Conservation (phyloP, 2,113 vertebrate genomes). For the Trichomycterus rosablanca region DNA sequence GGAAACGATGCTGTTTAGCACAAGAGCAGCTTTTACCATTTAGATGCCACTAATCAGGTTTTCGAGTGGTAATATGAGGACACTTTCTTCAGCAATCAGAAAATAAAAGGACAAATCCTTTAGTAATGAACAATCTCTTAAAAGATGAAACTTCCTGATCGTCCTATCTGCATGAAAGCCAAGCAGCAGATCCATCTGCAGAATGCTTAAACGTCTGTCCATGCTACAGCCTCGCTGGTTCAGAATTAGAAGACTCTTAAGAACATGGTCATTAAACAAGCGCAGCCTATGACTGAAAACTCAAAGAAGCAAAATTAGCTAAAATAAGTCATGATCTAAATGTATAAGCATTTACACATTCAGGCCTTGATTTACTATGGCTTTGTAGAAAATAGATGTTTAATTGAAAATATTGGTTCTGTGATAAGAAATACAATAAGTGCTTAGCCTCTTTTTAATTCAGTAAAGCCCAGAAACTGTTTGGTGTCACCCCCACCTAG, state of each 20-base stretch:
- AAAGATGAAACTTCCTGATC: no score
- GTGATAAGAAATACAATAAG: no score
- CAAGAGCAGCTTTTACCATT: conserved; percentile 5
- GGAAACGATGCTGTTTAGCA: conserved; percentile 18
- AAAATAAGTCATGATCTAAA: no score
- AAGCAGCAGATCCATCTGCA: conserved; percentile 14
- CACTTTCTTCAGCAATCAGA: not conserved
- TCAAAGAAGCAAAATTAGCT: not conserved
- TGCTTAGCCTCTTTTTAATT: no score
- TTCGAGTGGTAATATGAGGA: no score
- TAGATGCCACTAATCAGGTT: not conserved
- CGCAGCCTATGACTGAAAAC: conserved; percentile 25
- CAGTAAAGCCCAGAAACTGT: no score
- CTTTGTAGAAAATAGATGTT: no score
- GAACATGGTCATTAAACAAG: conserved; percentile 21
- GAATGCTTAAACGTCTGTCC: not conserved
- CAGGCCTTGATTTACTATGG: no score
- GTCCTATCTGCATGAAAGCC: conserved; percentile 17
- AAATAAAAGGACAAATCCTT: not conserved
- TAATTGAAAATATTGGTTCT: no score
- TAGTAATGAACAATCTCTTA: not conserved
- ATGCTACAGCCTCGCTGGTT: conserved; percentile 23
- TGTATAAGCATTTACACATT: no score
- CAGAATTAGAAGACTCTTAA: conserved; percentile 19
- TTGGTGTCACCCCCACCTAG: no score